Conservation (phyloP, 2,888 invertebrate species). For the Diploptera punctata region DNA sequence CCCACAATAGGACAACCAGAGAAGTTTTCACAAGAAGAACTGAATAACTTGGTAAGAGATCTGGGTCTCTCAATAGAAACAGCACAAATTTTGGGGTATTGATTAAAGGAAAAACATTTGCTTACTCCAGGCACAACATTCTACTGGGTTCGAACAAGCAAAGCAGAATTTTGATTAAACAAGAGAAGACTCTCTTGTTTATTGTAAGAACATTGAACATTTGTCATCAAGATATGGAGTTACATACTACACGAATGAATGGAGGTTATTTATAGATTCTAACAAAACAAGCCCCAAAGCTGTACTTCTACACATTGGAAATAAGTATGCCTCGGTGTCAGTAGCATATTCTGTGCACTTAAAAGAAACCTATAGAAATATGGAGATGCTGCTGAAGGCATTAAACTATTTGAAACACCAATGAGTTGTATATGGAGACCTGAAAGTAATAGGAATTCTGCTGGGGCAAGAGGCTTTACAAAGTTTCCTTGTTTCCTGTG, state of each 20-base stretch:
- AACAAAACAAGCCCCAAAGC: not conserved
- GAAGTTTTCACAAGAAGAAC: not conserved
- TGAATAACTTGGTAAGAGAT: not conserved
- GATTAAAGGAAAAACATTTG: not conserved
- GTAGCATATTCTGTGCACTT: not conserved
- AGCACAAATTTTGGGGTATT: constrained; percentile 1
- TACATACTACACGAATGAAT: not conserved
- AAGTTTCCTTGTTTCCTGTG: no score
- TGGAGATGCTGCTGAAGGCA: no score
- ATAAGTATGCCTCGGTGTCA: no score
- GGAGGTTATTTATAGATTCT: not conserved
- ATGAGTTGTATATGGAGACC: no score
- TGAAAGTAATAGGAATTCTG: no score
- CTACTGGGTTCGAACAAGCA: not conserved
- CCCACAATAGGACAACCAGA: constrained; percentile 1
- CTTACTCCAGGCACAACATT: constrained; percentile 1
- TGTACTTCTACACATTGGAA: not conserved
- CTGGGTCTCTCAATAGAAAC: constrained; percentile 1
- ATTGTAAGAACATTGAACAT: constrained; percentile 1
- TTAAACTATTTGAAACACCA: not conserved
- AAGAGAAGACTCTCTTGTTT: not conserved
- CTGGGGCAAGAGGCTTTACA: no score
- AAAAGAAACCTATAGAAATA: no score
- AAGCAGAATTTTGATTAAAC: no score
- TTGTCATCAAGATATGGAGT: no score